Evolutionary conservation across 53 echinoderm and acorn worm genomes (phyloP), one percentile per base, ranked within the genome.

Genomic region (Paelopatides confundens): DNA sequence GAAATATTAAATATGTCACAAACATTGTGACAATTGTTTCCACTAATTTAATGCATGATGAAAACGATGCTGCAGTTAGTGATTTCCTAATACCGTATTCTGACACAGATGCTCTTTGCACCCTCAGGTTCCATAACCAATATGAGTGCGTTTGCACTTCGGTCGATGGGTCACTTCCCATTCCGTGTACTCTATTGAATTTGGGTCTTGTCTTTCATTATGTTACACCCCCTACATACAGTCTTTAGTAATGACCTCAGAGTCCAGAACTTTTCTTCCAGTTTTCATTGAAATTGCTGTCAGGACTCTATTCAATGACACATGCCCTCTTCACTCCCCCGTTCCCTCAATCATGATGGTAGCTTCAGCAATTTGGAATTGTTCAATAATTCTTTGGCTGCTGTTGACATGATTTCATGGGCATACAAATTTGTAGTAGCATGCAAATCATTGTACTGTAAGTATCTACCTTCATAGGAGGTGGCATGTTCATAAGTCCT

Each of bases 221-320:
- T 62, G 66, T 33, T n/a, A n/a, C n/a, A n/a, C n/a, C n/a, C 65
- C 65, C 9, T 66, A 65, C 14, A 35, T 63, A 37, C 85, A 85
- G 21, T 18, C 65, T 35, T 85, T 85, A 36, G 63, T 65, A 3
- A 85, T 11, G 11, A 85, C 40, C 58, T 85, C 85, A 85, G 26
- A 65, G 24, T 85, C 85, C 3, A 85, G 17, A 14, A 62, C 33
- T 65, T 85, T n/a, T n/a, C n/a, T 85, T 34, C 85, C 85, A 64
- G 31, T 32, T 21, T 38, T 37, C 85, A 53, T 78, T 17, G 79
- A 78, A 78, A 78, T 78, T 11, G 14, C 24, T 14, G 79, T 32
- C 2, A 51, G 51, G 5, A 24, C 33, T 10, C 40, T 10, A 40
- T 40, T 40, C 10, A 40, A 10, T 5, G 40, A 53, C 14, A 15